Evolutionary conservation across 1,140 invertebrate species (phyloP).

Genomic region (Tetramorium simillimum): DNA sequence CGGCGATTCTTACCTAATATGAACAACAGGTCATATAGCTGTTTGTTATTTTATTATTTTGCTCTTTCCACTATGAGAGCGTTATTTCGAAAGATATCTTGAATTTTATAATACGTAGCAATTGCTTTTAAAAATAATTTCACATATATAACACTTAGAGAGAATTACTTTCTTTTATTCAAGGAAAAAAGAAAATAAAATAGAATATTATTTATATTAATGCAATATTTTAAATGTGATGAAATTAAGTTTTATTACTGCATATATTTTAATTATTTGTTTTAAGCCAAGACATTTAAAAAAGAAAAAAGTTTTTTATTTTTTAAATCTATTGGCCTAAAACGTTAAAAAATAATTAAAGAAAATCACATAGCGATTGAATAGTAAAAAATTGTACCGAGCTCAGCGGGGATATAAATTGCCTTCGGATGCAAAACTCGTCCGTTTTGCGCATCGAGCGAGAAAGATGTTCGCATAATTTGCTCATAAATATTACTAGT

Average conservation of each 20-base stretch:
- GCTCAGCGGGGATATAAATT: conserved; percentile 48
- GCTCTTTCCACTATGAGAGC: neutral
- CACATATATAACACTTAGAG: neutral
- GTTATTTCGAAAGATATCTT: neutral
- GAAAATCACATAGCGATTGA: neutral
- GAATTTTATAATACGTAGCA: neutral
- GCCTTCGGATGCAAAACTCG: neutral
- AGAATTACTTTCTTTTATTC: neutral
- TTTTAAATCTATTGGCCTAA: too few species aligned
- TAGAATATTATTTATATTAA: neutral
- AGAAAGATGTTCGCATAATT: conserved; percentile 65
- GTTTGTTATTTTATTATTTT: neutral
- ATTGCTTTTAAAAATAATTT: conserved; percentile 10
- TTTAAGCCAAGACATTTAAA: neutral
- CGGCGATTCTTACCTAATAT: neutral
- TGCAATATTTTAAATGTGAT: neutral
- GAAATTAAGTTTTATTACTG: neutral
- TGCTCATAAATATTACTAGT: conserved; percentile 63
- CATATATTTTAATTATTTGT: neutral
- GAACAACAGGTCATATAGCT: neutral
- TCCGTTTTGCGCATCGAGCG: conserved; percentile 55
- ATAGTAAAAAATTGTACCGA: conserved; percentile 5
- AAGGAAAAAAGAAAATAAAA: neutral
- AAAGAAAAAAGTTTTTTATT: neutral
- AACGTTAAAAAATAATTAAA: neutral